Conservation (phyloP, 2,888 invertebrate genomes). For the Ectemnius lituratus region DNA sequence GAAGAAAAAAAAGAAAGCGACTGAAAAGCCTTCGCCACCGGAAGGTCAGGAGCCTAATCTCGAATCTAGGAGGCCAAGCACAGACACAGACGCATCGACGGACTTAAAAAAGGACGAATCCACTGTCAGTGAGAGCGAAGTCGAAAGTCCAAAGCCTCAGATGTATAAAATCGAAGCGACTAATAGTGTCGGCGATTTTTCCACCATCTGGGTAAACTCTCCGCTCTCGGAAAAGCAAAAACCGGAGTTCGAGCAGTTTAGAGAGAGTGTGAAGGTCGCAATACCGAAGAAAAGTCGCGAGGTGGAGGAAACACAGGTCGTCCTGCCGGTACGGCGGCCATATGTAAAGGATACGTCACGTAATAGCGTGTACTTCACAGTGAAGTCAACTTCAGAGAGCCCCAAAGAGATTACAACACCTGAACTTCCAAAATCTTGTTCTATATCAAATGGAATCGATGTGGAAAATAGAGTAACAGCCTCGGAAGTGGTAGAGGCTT, state of each 20-base stretch:
- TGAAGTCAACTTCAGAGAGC: constrained; percentile 53
- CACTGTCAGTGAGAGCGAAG: background rate
- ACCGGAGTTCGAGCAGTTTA: constrained; percentile 63
- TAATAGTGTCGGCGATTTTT: constrained; percentile 73
- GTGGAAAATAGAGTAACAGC: background rate
- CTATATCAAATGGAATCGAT: background rate
- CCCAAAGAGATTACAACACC: no score
- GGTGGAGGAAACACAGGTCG: constrained; percentile 64
- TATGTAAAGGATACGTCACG: constrained; percentile 72
- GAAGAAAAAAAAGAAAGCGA: constrained; percentile 53
- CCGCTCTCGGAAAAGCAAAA: constrained; percentile 21
- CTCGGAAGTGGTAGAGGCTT: background rate
- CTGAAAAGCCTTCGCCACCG: constrained; percentile 37
- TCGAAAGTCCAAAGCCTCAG: constrained; percentile 22
- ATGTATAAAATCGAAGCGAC: constrained; percentile 71
- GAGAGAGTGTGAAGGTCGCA: constrained; percentile 70
- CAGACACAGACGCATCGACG: constrained; percentile 37
- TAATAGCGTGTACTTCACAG: constrained; percentile 72
- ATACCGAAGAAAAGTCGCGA: constrained; percentile 58
- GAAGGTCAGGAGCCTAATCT: constrained; percentile 10
- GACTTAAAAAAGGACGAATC: constrained; percentile 21
- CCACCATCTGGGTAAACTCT: constrained; percentile 66
- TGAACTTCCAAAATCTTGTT: no score
- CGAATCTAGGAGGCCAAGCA: constrained; percentile 33
- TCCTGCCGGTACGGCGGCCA: constrained; percentile 68